Conservation (phyloP, 2,797 vertebrate species). For the Perodicticus potto region DNA sequence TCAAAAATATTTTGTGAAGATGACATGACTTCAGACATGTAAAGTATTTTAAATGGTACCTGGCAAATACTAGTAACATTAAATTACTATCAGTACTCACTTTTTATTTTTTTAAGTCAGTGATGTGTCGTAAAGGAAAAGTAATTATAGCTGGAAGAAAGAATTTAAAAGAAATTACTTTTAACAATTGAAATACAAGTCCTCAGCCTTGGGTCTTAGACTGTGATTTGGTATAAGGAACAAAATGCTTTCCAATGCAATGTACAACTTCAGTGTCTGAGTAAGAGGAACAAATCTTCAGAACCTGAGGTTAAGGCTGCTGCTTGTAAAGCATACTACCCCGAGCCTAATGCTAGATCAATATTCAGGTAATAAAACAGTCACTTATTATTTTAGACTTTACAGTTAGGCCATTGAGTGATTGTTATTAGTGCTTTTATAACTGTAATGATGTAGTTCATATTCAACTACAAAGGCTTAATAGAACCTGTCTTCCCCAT, state of each 20-base stretch:
- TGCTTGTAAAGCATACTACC: constrained; percentile 77
- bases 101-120: constrained; percentile 49
- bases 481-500: constrained; percentile 48
- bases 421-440: constrained; percentile 52
- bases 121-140: constrained; percentile 24
- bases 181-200: constrained; percentile 47
- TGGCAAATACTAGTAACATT: constrained; percentile 29
- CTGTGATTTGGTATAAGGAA: constrained; percentile 63
- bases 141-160: constrained; percentile 56
- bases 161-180: constrained; percentile 59
- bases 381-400: constrained; percentile 17
- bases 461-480: constrained; percentile 65
- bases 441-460: constrained; percentile 53
- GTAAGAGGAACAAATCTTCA: constrained; percentile 42
- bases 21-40: neutral
- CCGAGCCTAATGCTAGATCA: constrained; percentile 75
- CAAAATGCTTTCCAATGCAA: constrained; percentile 67
- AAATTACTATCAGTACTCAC: neutral
- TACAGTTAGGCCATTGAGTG: neutral
- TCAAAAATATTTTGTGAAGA: neutral
- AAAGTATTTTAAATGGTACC: constrained; percentile 8
- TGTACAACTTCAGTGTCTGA: constrained; percentile 70
- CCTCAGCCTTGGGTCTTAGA: constrained; percentile 9
- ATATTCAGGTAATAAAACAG: constrained; percentile 77
- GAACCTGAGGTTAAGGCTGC: constrained; percentile 65